These are phyloP conservation scores for Triops cancriformis DNA, from an alignment of 1,140 invertebrate species.

Conservation along the genomic window DNA sequence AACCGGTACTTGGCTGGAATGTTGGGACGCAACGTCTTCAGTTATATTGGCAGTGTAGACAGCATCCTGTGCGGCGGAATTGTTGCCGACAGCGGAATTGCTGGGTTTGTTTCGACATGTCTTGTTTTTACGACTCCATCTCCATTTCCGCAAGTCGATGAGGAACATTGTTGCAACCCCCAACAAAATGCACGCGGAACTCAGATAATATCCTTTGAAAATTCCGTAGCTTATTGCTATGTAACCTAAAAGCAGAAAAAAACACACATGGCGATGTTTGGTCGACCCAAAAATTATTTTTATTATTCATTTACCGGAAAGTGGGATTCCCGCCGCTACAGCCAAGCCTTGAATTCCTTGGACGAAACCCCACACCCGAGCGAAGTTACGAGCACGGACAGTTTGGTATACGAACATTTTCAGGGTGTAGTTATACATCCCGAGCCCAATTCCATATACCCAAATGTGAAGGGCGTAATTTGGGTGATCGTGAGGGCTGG, in stretches of 20 bases:
- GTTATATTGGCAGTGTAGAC: slow-evolving; percentile 7
- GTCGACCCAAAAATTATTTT: neutral
- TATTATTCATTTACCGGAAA: slow-evolving; percentile 53
- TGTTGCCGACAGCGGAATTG: slow-evolving; percentile 9
- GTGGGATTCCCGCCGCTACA: slow-evolving; percentile 74
- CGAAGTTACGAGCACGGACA: slow-evolving; percentile 73
- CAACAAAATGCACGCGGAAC: slow-evolving; percentile 62
- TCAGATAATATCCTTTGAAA: slow-evolving; percentile 71
- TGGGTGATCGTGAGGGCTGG: neutral
- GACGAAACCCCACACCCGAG: slow-evolving; percentile 81
- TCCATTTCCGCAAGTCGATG: slow-evolving; percentile 64
- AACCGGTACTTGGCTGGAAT: slow-evolving; percentile 27
- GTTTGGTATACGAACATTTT: slow-evolving; percentile 83
- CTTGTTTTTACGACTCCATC: slow-evolving; percentile 43
- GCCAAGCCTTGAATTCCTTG: slow-evolving; percentile 77
- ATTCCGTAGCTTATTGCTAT: slow-evolving; percentile 50
- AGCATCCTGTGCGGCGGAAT: slow-evolving; percentile 16
- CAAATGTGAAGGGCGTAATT: slow-evolving; percentile 68
- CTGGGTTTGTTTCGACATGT: neutral
- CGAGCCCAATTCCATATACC: slow-evolving; percentile 53
- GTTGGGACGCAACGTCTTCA: slow-evolving; percentile 23
- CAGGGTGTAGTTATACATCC: slow-evolving; percentile 74
- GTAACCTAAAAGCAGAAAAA: slow-evolving; percentile 16
- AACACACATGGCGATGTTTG: neutral
- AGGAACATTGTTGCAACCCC: slow-evolving; percentile 67